Base-by-base conservation (phyloP, 2,113 vertebrate genomes). In the Oreotrochilus melanogaster region DNA sequence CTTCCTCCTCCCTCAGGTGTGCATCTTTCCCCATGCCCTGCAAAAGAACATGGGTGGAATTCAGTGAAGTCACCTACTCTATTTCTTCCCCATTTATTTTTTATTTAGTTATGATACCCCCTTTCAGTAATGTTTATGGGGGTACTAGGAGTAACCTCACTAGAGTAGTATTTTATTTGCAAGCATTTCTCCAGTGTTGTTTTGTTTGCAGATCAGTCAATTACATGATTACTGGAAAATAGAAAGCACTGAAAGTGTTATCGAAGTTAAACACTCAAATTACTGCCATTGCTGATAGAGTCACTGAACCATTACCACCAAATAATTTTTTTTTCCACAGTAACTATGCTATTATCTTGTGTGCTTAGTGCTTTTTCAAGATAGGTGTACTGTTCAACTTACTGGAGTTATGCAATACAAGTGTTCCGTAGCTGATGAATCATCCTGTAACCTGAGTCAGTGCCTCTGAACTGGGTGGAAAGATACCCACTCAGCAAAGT, bases 301-400 rank as follows among this genome's bases (percentile, higher is more conserved):
- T 87, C 65, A 86, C 51, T 71, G 42, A 62, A 43, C 33, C 73
- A 75, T 78, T 95, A 69, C 58, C 39, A 92, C 39, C 60, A 89
- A 85, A 92, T 78, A 92, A 91, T 81, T 82, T 72, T 37, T 37
- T 73, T 37, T 31, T 37, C 86, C 76, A 62, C 78, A 61, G 85
- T 75, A 89, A 53, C 75, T 56, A 30, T 56, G 51, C 92, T 91
- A 97, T 97, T 96, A 95, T 88, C 30, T 86, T 85, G 31, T 83
- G 42, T 78, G 70, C 72, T 27, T 47, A 43, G 30, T 89, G 66
- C 86, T 96, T 53, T 92, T 95, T 93, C 88, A 92, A 48, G 76
- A 85, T 22, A 58, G 65, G 67, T 83, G 57, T 89, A 86, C 76
- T 37, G 69, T 82, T 90, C 83, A 73, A 5, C 61, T 86, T 35